Percentiles rank a stretch among this genome's conserved stretches.
phyloP scores from a whole-genome alignment of 2,797 vertebrate species.

The Huso huso region DNA sequence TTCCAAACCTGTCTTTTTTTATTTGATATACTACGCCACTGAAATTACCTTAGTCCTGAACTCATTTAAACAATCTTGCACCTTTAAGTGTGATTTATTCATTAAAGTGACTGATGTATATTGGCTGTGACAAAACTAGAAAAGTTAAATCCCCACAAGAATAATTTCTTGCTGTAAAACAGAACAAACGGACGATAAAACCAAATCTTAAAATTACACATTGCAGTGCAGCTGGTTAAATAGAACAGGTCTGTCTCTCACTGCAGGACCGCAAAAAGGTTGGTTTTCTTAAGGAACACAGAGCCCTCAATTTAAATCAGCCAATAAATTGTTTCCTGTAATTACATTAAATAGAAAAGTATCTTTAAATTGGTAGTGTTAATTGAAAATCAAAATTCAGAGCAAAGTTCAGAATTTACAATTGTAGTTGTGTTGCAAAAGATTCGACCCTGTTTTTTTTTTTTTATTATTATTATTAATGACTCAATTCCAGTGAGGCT shows the following conservation, averaged over 20 bases:
- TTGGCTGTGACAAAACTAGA: conserved; percentile 57
- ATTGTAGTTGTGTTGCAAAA: conserved; percentile 67
- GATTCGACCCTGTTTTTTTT: conserved; percentile 53
- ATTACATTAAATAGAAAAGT: conserved; percentile 87
- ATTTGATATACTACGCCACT: no score
- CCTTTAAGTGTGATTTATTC: not conserved
- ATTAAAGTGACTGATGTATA: conserved; percentile 28
- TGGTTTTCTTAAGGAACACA: conserved; percentile 72
- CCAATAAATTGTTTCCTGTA: conserved; percentile 95
- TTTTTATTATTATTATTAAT: conserved; percentile 59
- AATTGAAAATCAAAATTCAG: conserved; percentile 93
- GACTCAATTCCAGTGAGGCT: conserved; percentile 46
- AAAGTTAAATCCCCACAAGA: conserved; percentile 50
- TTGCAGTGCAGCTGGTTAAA: conserved; percentile 84
- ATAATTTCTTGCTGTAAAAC: conserved; percentile 50
- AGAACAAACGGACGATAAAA: conserved; percentile 64
- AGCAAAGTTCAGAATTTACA: conserved; percentile 80
- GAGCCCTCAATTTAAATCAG: conserved; percentile 84
- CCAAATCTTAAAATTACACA: conserved; percentile 67
- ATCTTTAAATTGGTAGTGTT: conserved; percentile 82
- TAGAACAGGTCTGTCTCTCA: conserved; percentile 64
- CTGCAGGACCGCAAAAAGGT: conserved; percentile 49
- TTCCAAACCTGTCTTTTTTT: no score
- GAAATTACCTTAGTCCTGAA: not conserved
- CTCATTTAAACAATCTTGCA: not conserved